These are phyloP conservation scores for Miltochrista miniata DNA, from an alignment of 2,888 invertebrate species.

Conservation along the genomic window DNA sequence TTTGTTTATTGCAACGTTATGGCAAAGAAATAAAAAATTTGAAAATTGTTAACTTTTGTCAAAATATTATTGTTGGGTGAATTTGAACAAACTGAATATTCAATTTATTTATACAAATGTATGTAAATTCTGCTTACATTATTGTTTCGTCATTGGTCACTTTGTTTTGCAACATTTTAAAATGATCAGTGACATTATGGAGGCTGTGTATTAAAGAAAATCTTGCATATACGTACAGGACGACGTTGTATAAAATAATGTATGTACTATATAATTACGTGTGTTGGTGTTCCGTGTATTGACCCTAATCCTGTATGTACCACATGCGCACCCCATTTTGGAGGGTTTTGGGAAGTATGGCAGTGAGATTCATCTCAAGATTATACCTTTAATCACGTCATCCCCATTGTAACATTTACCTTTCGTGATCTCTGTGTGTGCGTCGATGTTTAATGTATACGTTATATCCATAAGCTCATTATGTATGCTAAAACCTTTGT, in stretches of 20 bases:
- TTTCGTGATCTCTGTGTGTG: constrained; percentile 31
- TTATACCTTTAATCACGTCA: constrained; percentile 4
- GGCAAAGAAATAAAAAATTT: no score
- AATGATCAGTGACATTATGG: constrained; percentile 10
- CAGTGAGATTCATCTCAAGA: neutral
- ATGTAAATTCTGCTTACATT: constrained; percentile 1
- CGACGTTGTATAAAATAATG: neutral
- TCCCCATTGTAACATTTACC: constrained; percentile 23
- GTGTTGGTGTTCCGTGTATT: neutral
- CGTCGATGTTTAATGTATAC: constrained; percentile 10
- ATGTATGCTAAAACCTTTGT: constrained; percentile 18
- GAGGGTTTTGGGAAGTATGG: no score
- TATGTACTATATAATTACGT: neutral
- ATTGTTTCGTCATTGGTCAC: constrained; percentile 12
- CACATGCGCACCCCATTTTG: neutral
- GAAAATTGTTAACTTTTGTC: constrained; percentile 5
- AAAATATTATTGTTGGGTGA: neutral
- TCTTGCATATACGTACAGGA: constrained; percentile 3
- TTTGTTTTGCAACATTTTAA: constrained; percentile 10
- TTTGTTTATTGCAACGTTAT: constrained; percentile 6
- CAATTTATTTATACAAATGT: constrained; percentile 8
- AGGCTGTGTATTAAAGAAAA: constrained; percentile 35
- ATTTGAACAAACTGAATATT: neutral
- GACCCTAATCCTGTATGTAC: neutral
- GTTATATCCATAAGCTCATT: constrained; percentile 12